Conservation (phyloP, 2,113 vertebrate species). For the Meleagris gallopavo region DNA sequence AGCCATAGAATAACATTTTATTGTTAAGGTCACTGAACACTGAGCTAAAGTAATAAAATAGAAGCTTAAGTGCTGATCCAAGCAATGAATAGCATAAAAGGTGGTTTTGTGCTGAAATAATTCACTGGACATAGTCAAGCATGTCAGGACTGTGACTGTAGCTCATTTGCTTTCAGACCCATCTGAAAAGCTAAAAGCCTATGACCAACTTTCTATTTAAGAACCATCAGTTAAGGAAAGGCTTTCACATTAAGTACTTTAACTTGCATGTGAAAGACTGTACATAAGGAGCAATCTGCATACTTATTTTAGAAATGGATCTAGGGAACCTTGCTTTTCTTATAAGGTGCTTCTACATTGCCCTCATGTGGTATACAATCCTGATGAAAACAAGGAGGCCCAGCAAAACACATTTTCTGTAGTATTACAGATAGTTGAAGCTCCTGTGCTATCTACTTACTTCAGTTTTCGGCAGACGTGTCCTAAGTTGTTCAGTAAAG, state of each 20-base stretch:
- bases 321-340: neutral
- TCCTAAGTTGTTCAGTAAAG: slow-evolving; percentile 95
- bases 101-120: neutral
- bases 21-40: neutral
- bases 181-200: neutral
- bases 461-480: slow-evolving; percentile 98
- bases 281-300: neutral
- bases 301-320: neutral
- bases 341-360: neutral
- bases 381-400: neutral
- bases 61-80: neutral
- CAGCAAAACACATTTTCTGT: neutral
- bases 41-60: neutral
- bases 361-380: neutral
- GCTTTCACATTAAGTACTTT: neutral
- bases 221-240: neutral
- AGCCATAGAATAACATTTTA: neutral
- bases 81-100: neutral
- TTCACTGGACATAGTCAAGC: neutral
- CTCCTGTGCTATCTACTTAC: slow-evolving; percentile 80
- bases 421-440: neutral
- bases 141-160: neutral
- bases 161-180: neutral
- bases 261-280: neutral
- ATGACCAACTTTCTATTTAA: neutral